Evolutionary conservation across 1,140 invertebrate species (phyloP), one percentile per base, ranked within the genome.

Genomic region (roundworm (Caenorhabditis elegans)): DNA sequence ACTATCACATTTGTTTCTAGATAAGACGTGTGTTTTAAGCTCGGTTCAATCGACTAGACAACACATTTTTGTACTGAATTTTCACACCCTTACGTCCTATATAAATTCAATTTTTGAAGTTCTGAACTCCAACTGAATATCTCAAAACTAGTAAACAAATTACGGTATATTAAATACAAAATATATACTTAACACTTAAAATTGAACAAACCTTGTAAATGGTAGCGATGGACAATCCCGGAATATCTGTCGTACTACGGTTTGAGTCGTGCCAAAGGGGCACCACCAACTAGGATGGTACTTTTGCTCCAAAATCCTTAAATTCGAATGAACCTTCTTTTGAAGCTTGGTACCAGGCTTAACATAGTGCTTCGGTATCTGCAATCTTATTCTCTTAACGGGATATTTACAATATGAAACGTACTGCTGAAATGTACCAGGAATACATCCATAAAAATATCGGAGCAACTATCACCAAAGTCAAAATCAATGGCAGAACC

Each of bases 251-350:
- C 83, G 31, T 8, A 77, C 77, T 53, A 81, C 49, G 10, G 84
- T 85, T 55, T 85, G 84, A 8, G 76, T 48, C 0, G 76, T 39
- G 11, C 84, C 84, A 24, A 70, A 85, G 17, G 83, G 83, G 78
- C 84, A 85, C 84, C 84, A 85, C 84, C 84, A 85, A 43, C 79
- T 80, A 2, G 84, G 84, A 24, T 53, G 47, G 70, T 85, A 85
- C 5, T 75, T 60, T 76, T 85, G 47, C 4, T 78, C 28, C 19
- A 78, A 19, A n/a, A 78, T 36, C n/a, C 49, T 78, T 26, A 49
- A 51, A 22, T 60, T 48, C 10, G 43, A 31, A 1, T 19, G 19
- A 15, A 51, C 70, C 13, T 53, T 55, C n/a, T 39, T 15, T 17
- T 43, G 31, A 15, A 53, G 39, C 19, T 55, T 65, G 22, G 81